phyloP scores from a whole-genome alignment of 2,113 vertebrate genomes.

The Pterocles burchelli region DNA sequence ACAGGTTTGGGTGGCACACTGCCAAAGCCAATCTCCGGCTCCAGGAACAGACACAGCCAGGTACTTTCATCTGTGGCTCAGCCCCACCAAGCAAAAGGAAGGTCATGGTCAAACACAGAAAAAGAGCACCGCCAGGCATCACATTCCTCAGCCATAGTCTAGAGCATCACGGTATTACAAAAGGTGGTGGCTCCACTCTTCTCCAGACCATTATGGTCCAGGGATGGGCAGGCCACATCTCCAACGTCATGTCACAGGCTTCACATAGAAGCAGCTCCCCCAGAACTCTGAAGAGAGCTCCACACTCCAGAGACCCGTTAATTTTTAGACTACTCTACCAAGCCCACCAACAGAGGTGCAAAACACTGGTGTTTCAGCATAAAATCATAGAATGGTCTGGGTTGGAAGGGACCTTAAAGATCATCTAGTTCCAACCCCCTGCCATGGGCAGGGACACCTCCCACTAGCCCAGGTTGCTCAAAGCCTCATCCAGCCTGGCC shows the following conservation, averaged over 20 bases:
- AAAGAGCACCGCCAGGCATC: neutral
- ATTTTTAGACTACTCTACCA: neutral
- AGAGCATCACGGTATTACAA: neutral
- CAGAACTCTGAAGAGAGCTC: neutral
- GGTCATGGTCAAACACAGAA: neutral
- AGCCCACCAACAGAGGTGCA: neutral
- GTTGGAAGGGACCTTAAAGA: too few relatives aligned
- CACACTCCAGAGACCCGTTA: neutral
- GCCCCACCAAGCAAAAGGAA: neutral
- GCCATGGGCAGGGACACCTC: too few relatives aligned
- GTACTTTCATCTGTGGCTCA: neutral
- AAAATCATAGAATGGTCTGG: neutral
- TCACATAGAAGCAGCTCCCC: accelerated
- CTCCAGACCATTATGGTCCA: neutral
- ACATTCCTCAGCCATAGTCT: neutral
- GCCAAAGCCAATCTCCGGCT: neutral
- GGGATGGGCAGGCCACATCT: neutral
- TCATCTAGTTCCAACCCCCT: too few relatives aligned
- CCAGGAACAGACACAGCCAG: neutral
- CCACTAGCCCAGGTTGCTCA: too few relatives aligned
- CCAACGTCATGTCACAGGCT: neutral
- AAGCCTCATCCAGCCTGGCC: too few relatives aligned
- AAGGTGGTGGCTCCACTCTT: neutral
- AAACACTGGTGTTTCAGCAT: neutral
- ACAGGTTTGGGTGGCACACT: accelerated